These are phyloP conservation scores for Cantharis lateralis DNA, from an alignment of 2,888 invertebrate species.

Conservation along the genomic window DNA sequence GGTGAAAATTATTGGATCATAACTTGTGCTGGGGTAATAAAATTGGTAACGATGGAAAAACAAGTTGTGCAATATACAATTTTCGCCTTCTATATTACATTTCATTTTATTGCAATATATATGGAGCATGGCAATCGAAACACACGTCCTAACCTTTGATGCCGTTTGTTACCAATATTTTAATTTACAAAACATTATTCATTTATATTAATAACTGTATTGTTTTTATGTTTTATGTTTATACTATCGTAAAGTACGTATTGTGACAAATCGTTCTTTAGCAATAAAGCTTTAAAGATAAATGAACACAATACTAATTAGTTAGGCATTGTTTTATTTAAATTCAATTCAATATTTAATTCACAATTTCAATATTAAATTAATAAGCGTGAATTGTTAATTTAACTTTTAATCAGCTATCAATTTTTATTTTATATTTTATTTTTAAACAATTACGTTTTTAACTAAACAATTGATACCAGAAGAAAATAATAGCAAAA, in stretches of 20 bases:
- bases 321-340: background rate
- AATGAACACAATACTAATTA: conserved; percentile 1
- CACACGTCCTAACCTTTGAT: conserved; percentile 7
- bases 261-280: conserved; percentile 5
- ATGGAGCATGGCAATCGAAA: conserved; percentile 2
- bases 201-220: conserved; percentile 9
- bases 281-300: conserved; percentile 6
- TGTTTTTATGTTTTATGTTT: conserved; percentile 6
- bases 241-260: background rate
- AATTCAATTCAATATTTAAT: background rate
- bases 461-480: background rate
- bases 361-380: background rate
- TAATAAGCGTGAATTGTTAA: background rate
- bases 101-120: conserved; percentile 25
- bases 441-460: background rate
- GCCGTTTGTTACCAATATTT: background rate
- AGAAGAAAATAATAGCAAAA: background rate
- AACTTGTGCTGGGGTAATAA: conserved; percentile 36
- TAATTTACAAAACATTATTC: background rate
- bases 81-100: conserved; percentile 26
- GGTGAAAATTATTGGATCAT: conserved; percentile 38
- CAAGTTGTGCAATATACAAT: conserved; percentile 35
- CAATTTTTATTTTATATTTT: background rate
- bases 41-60: conserved; percentile 24
- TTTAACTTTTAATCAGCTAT: background rate